A percentile compares a stretch with the other conserved stretches of the same genome.
These are phyloP conservation scores for Paguma larvata DNA, from an alignment of 2,797 vertebrate species.

Conservation along the genomic window DNA sequence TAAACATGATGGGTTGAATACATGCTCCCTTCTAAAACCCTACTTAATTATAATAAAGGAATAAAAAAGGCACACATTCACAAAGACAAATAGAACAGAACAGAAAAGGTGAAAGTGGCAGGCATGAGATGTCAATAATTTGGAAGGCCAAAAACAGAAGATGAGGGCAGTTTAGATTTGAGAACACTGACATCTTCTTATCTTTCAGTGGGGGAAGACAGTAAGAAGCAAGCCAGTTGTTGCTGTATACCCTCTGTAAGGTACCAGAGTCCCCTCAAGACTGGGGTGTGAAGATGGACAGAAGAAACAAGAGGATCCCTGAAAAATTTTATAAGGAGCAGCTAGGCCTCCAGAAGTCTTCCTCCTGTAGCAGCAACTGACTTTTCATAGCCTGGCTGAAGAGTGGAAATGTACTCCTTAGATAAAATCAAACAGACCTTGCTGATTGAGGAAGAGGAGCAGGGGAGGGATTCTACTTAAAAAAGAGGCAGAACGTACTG, in stretches of 20 bases:
- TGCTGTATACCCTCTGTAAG: neutral
- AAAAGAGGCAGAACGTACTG: neutral
- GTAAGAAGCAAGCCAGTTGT: neutral
- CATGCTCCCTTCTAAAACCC: neutral
- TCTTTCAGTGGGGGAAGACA: neutral
- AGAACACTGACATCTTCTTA: neutral
- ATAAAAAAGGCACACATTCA: neutral
- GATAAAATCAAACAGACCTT: neutral
- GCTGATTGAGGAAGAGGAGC: neutral
- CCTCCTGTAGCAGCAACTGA: neutral
- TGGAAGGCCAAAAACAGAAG: neutral
- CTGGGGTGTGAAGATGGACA: neutral
- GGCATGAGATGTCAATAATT: neutral
- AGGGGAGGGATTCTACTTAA: neutral
- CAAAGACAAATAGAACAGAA: conserved; percentile 14
- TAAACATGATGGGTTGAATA: neutral
- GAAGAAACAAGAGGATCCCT: neutral
- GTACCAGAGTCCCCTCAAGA: neutral
- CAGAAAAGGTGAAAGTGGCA: neutral
- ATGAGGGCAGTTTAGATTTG: neutral
- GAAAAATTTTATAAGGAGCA: neutral
- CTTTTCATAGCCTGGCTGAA: neutral
- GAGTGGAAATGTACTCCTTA: neutral
- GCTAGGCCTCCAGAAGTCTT: neutral
- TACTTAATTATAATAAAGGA: conserved; percentile 24